Evolutionary conservation across 2,797 vertebrate genomes (phyloP).

Genomic region (Silurus aristotelis): DNA sequence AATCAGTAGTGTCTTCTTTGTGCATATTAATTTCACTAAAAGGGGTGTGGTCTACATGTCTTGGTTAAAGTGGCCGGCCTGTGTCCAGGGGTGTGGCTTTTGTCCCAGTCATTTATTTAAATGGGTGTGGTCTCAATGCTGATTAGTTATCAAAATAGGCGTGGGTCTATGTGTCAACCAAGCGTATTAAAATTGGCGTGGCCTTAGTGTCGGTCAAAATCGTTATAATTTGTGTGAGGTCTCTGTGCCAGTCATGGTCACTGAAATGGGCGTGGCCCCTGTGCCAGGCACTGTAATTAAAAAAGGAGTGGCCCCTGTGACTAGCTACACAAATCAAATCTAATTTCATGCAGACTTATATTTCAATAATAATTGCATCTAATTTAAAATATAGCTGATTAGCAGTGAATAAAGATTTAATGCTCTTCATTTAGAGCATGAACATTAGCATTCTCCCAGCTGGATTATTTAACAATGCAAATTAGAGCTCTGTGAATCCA

Average conservation of each 20-base stretch:
- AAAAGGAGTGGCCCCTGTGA: not conserved
- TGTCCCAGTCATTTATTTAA: too few relatives aligned
- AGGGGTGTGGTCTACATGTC: too few relatives aligned
- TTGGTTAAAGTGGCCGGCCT: too few relatives aligned
- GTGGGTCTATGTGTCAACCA: not conserved
- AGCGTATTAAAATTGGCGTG: not conserved
- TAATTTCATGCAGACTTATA: not conserved
- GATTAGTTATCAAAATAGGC: not conserved
- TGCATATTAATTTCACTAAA: too few relatives aligned
- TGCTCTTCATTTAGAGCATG: not conserved
- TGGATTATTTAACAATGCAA: conserved; percentile 7
- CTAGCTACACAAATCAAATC: not conserved
- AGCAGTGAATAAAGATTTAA: not conserved
- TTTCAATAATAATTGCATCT: too few relatives aligned
- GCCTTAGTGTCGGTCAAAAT: not conserved
- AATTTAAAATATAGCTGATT: not conserved
- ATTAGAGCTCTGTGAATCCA: not conserved
- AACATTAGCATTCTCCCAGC: not conserved
- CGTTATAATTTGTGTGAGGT: not conserved
- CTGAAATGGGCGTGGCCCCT: not conserved
- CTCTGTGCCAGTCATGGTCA: not conserved
- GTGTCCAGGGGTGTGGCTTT: too few relatives aligned
- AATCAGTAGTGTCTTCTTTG: too few relatives aligned
- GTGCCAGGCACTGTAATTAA: too few relatives aligned
- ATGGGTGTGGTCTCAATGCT: too few relatives aligned